Conservation (phyloP, 2,888 invertebrate species). For the Clunio marinus region DNA sequence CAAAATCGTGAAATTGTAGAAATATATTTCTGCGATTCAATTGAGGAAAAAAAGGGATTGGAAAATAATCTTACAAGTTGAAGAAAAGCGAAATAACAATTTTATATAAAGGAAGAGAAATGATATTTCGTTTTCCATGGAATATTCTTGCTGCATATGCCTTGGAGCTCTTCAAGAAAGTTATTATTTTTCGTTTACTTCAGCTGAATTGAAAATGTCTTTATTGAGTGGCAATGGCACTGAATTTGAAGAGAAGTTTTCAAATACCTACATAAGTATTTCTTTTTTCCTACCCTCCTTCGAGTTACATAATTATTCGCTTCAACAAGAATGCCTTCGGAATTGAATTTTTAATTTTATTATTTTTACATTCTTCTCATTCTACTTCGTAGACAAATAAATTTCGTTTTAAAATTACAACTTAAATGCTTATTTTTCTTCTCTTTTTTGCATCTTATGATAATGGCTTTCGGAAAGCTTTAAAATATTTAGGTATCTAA, state of each 20-base stretch:
- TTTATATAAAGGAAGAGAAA: background rate
- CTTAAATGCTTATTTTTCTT: too few relatives aligned
- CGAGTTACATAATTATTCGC: background rate
- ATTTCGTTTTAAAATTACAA: too few relatives aligned
- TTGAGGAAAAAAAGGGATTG: too few relatives aligned
- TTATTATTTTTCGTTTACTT: background rate
- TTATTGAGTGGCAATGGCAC: background rate
- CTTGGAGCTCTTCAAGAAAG: background rate
- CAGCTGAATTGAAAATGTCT: background rate
- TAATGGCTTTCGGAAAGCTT: too few relatives aligned
- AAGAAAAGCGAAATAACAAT: background rate
- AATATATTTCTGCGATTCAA: too few relatives aligned
- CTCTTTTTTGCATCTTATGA: too few relatives aligned
- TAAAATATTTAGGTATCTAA: too few relatives aligned
- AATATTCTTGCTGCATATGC: background rate
- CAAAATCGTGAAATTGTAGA: too few relatives aligned
- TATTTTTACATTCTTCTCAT: background rate
- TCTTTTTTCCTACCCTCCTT: too few relatives aligned
- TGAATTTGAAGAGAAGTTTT: background rate
- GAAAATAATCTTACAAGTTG: too few relatives aligned
- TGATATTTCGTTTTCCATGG: background rate
- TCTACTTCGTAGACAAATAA: background rate
- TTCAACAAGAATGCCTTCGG: background rate
- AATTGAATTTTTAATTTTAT: background rate
- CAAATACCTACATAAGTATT: background rate